Evolutionary conservation across 2,113 vertebrate genomes (phyloP).

Genomic region (Physeter macrocephalus): DNA sequence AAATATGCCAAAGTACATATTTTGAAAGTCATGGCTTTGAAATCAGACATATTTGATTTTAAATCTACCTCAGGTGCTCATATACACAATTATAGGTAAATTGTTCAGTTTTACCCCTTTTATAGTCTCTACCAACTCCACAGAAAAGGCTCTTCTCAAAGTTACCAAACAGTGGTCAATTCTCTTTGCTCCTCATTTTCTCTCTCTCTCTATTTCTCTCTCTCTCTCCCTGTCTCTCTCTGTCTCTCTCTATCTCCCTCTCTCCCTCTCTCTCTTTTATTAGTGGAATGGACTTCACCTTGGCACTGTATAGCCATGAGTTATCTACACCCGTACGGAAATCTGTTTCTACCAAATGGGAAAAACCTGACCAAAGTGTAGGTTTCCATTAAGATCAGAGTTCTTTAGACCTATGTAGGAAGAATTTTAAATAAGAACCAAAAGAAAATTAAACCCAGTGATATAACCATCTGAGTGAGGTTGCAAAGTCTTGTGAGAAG

Average conservation of each 20-base stretch:
- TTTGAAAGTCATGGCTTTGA: neutral
- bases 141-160: neutral
- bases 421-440: neutral
- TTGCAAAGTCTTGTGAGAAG: neutral
- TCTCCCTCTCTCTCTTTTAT: too few relatives aligned
- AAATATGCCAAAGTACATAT: neutral
- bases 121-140: neutral
- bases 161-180: neutral
- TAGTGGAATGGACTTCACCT: neutral
- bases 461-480: neutral
- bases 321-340: neutral
- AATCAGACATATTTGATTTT: neutral
- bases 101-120: neutral
- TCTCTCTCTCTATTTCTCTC: too few relatives aligned
- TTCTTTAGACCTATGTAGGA: neutral
- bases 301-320: neutral
- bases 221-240: neutral
- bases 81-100: neutral
- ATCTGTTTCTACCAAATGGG: neutral
- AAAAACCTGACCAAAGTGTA: neutral
- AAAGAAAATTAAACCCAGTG: neutral
- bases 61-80: neutral
- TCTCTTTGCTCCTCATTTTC: neutral
- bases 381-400: neutral
- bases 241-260: too few relatives aligned